Base-by-base conservation (phyloP, 2,113 vertebrate species). In the Caretta caretta region DNA sequence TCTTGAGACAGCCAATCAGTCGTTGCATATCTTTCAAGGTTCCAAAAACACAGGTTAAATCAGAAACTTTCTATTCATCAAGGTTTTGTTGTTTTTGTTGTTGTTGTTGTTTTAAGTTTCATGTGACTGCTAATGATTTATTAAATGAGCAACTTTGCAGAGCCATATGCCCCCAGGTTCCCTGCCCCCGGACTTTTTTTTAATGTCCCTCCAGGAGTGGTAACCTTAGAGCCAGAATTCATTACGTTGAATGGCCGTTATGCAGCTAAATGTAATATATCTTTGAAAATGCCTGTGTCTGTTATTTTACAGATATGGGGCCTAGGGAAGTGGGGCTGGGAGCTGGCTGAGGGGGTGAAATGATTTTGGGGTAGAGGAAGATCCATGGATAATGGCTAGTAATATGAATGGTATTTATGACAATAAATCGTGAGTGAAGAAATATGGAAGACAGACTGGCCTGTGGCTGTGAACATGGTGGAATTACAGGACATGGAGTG, bases 201-300 rank as follows among this genome's bases (percentile, higher is more conserved):
- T 35, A n/a, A 19, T 82, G 69, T 94, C 90, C 89, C 89, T 92
- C 56, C 92, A 81, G 50, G 84, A 94, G 82, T 94, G 62, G 89
- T 97, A 92, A 97, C 90, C 92, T 94, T 96, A 84, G 92, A 93
- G 84, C 4, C 78, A 91, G 96, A 95, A 96, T 92, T 94, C 90
- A 90, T 96, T 87, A 31, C 90, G 84, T 86, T 95, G 94, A 93
- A 86, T 89, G 76, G 83, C 59, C 96, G 29, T n/a, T 79, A 91
- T 84, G 72, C 86, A 92, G 83, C 56, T 94, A 56, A 78, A 53
- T 93, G 93, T 84, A 83, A 80, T 92, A 78, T 53, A 84, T 72
- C 62, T 94, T 62, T 88, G 85, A 86, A 90, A 95, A 93, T 84
- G 5, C 8, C n/a, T 76, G 87, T 91, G 49, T 83, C 92, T 65